Conservation (phyloP, 2,797 vertebrate species). For the Poeciliopsis paucimaculata region DNA sequence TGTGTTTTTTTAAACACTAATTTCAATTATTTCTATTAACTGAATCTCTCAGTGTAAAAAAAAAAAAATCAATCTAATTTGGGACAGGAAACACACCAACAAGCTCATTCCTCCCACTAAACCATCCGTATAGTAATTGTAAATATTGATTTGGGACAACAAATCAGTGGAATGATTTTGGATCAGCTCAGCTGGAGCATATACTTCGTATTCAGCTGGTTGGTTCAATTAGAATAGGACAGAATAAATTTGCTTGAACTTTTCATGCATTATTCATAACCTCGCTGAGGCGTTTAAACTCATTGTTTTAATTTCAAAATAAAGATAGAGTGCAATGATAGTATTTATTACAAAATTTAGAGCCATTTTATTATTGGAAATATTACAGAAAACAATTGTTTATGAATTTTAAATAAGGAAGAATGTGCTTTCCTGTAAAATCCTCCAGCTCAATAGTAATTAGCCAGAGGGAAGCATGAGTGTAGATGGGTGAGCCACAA, state of each 20-base stretch:
- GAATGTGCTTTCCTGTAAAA: neutral
- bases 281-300: constrained; percentile 45
- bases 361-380: constrained; percentile 7
- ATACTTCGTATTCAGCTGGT: constrained; percentile 59
- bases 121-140: constrained; percentile 56
- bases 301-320: constrained; percentile 57
- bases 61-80: constrained; percentile 24
- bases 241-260: constrained; percentile 67
- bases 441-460: neutral
- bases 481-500: neutral
- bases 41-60: constrained; percentile 11
- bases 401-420: constrained; percentile 1
- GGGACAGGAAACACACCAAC: constrained; percentile 10
- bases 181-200: constrained; percentile 57
- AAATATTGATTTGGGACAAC: constrained; percentile 63
- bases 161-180: constrained; percentile 61
- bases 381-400: neutral
- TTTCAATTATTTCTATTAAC: neutral
- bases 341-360: constrained; percentile 33
- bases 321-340: constrained; percentile 30
- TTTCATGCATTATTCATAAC: constrained; percentile 68
- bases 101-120: constrained; percentile 35
- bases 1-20: neutral
- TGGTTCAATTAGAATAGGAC: constrained; percentile 67
- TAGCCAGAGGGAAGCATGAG: neutral